Evolutionary conservation across 2,888 invertebrate species (phyloP).

Genomic region (Toxonevra muliebris): DNA sequence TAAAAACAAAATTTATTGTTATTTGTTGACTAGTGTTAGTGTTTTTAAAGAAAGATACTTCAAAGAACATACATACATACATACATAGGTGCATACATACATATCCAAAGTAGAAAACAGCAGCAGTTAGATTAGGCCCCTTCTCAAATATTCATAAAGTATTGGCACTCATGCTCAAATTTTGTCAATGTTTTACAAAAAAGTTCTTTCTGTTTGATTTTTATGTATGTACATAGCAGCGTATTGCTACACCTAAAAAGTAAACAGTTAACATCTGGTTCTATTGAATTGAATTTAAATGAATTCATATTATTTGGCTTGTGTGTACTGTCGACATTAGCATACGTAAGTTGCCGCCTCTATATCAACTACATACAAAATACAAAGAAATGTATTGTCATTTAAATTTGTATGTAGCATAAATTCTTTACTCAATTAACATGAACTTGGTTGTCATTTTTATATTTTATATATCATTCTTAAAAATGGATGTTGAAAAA

Average conservation of each 20-base stretch:
- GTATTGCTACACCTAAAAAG: background rate
- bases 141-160: background rate
- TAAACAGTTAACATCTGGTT: slow-evolving; percentile 3
- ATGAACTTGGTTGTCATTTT: background rate
- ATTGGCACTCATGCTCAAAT: slow-evolving; percentile 5
- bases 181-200: slow-evolving; percentile 5
- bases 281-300: background rate
- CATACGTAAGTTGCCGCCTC: background rate
- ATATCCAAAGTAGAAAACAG: background rate
- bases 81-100: background rate
- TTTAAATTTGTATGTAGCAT: slow-evolving; percentile 22
- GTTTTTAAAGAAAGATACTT: slow-evolving; percentile 3
- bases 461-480: background rate
- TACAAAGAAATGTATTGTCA: slow-evolving; percentile 26
- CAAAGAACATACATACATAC: background rate
- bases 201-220: no score
- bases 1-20: no score
- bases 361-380: background rate
- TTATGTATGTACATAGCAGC: no score
- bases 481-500: background rate
- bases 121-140: no score
- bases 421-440: slow-evolving; percentile 30
- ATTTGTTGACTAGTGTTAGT: no score
- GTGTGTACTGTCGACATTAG: background rate
- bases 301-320: no score